Evolutionary conservation across 2,113 vertebrate species (phyloP).

Genomic region (Halcyon malimbica): DNA sequence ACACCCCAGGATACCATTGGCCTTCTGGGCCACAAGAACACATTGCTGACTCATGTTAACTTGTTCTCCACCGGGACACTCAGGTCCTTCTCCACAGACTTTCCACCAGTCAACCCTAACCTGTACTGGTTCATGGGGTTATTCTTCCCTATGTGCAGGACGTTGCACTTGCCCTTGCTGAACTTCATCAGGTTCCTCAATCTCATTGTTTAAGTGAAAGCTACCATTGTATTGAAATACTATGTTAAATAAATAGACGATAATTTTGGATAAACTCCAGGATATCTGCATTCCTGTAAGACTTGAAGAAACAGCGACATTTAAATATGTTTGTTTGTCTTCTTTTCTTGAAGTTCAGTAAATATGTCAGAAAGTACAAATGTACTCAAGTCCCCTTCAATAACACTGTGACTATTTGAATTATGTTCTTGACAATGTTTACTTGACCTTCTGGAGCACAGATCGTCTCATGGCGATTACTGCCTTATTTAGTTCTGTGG

Average conservation of each 20-base stretch:
- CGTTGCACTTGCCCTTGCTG: background rate
- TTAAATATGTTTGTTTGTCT: background rate
- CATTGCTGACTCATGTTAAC: background rate
- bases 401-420: background rate
- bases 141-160: background rate
- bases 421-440: background rate
- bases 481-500: conserved; percentile 48
- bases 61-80: background rate
- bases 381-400: background rate
- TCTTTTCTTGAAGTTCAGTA: background rate
- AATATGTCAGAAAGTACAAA: background rate
- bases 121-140: background rate
- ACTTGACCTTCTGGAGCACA: background rate
- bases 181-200: background rate
- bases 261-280: background rate
- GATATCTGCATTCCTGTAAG: background rate
- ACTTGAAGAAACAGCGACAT: background rate
- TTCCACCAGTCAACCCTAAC: background rate
- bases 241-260: background rate
- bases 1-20: background rate
- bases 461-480: background rate
- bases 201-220: background rate
- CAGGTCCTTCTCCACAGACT: background rate
- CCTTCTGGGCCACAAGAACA: background rate
- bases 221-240: background rate